These are phyloP conservation scores for Palythoa heliodiscus DNA, from an alignment of 92 coral and sea anemone species.

Conservation along the genomic window DNA sequence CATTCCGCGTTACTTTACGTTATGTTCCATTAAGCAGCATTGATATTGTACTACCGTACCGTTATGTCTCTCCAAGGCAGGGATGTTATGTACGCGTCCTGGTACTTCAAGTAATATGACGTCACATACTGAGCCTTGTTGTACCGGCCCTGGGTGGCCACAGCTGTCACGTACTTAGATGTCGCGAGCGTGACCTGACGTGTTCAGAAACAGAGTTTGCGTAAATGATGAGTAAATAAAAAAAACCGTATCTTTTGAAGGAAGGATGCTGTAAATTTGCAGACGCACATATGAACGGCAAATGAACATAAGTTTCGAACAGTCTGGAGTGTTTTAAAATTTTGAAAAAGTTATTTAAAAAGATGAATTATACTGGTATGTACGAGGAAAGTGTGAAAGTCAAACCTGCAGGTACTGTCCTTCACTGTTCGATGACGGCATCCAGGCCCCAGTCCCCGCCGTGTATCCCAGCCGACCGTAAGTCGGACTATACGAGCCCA, in stretches of 20 bases:
- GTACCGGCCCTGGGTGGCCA: constrained; percentile 41
- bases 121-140: constrained; percentile 30
- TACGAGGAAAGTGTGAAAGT: too few species aligned
- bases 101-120: constrained; percentile 38
- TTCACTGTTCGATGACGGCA: constrained; percentile 26
- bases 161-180: constrained; percentile 33
- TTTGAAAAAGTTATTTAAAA: too few species aligned
- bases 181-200: constrained; percentile 28
- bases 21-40: too few species aligned
- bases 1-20: too few species aligned
- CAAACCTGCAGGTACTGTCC: constrained; percentile 42
- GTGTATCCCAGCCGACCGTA: constrained; percentile 32
- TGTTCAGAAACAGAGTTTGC: neutral
- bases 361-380: too few species aligned
- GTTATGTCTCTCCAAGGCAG: constrained; percentile 35
- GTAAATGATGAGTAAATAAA: too few species aligned
- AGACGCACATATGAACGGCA: too few species aligned
- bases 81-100: constrained; percentile 26
- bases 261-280: too few species aligned
- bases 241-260: too few species aligned
- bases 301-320: too few species aligned
- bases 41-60: too few species aligned
- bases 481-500: constrained; percentile 21
- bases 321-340: too few species aligned
- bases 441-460: constrained; percentile 35